Base-by-base conservation (phyloP, 2,888 invertebrate genomes). In the Nineta flava region DNA sequence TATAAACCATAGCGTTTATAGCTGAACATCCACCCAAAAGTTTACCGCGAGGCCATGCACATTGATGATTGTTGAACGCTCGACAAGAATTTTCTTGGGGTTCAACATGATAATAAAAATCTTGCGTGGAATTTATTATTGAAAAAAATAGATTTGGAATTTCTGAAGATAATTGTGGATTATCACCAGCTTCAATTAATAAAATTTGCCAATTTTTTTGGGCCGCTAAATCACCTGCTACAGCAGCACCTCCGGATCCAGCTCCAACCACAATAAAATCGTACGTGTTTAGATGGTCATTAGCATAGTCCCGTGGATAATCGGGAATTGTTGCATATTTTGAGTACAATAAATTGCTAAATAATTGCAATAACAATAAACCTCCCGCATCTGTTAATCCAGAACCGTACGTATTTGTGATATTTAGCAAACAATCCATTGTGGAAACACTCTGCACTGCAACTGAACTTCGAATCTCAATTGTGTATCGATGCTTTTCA, bases 21-120 rank as follows among this genome's bases (percentile, higher is more conserved):
- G n/a, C 17, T 31, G 48, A 50, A n/a, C 34, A 48, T 1, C 53
- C 53, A 5, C 52, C 52, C 6, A 52, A 26, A 41, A 46, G 13
- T 31, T 49, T 48, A 3, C 51, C 51, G 6, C 51, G 48, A 2
- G 51, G 51, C 51, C 51, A 51, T 9, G n/a, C 19, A 31, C 51
- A 51, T 12, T 32, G 38, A 38, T 40, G 15, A 15, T 40, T 35
- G 6, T 46, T 15, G 5, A 59, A 52, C 7, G 60, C 59, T n/a
- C 56, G 50, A 47, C 60, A 60, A 7, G 57, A 57, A 5, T 57
- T 56, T 12, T 57, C 57, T 50, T 67, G 65, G 6, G 68, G 67
- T 53, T 65, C 67, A 1, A 67, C 65, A 55, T 62, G 62, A 56
- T 64, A 68, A 44, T 64, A 60, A 67, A 67, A 68, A 54, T 68